Evolutionary conservation across 2,888 invertebrate species (phyloP), one percentile per base, ranked within the genome.

Genomic region (Notocelia uddmanniana): DNA sequence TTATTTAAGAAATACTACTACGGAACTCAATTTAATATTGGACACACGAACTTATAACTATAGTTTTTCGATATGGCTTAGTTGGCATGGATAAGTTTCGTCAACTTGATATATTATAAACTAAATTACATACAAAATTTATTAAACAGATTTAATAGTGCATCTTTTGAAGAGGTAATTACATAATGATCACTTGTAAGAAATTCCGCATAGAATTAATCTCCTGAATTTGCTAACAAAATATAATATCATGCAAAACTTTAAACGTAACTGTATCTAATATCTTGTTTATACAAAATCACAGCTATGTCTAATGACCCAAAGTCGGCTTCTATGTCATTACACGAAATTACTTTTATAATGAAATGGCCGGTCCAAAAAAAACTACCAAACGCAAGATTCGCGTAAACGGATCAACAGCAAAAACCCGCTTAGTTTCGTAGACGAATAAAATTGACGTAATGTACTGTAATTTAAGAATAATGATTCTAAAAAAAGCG

Each of bases 381-480:
- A 77, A 71, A 45, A 78, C 75, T 52, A 37, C 48, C 81, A 86
- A 90, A 89, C 87, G 84, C 80, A 79, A 85, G 81, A 87, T 89
- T 89, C 80, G 88, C 89, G 88, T 89, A 90, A 91, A 90, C 83
- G 81, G 85, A 89, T 85, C 85, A 79, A 55, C 45, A 73, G 73
- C 80, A 80, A 85, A 88, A 84, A 80, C 77, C 11, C 79, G 88
- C 88, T 86, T 15, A 79, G 87, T 89, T 88, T 89, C 87, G 88
- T 86, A 86, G 80, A 79, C 81, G 82, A 85, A 88, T 6, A 31
- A 31, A 31, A 31, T 85, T 89, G 90, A 92, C 91, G 92, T 89
- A 92, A 92, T 87, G 85, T 84, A 75, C 80, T 81, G 86, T 90
- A 92, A 93, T 92, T 92, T 92, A 89, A 90, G 91, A 89, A 90